These are phyloP conservation scores for Lontra canadensis DNA, from an alignment of 2,113 vertebrate genomes.

Conservation along the genomic window DNA sequence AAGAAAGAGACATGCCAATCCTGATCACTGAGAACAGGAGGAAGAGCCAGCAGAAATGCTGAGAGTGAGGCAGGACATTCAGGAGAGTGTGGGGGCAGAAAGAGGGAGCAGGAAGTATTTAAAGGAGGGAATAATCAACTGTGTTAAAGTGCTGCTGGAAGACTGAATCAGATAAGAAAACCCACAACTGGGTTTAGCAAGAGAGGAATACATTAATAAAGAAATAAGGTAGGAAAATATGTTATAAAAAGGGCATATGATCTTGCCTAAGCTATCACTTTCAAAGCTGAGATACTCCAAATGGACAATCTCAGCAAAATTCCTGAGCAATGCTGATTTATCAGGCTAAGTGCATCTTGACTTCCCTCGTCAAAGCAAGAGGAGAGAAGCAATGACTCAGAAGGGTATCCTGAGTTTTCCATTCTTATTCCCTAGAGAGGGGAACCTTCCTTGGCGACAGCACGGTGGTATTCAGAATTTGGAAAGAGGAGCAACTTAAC, in stretches of 20 bases:
- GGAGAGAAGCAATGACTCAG: background rate
- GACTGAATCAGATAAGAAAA: background rate
- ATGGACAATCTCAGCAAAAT: background rate
- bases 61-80: background rate
- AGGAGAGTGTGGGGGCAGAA: background rate
- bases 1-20: background rate
- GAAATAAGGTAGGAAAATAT: background rate
- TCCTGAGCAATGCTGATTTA: background rate
- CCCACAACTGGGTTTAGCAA: background rate
- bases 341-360: background rate
- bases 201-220: background rate
- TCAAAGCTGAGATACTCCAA: constrained; percentile 3
- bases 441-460: background rate
- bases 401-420: background rate
- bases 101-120: background rate
- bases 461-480: background rate
- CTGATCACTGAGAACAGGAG: background rate
- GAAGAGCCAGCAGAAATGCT: background rate
- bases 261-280: background rate
- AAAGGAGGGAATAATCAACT: background rate
- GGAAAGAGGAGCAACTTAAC: background rate
- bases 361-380: constrained; percentile 11
- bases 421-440: background rate
- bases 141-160: background rate
- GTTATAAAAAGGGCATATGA: background rate